These are phyloP conservation scores for Cynoglossus semilaevis DNA, from an alignment of 2,113 vertebrate genomes.

Conservation along the genomic window DNA sequence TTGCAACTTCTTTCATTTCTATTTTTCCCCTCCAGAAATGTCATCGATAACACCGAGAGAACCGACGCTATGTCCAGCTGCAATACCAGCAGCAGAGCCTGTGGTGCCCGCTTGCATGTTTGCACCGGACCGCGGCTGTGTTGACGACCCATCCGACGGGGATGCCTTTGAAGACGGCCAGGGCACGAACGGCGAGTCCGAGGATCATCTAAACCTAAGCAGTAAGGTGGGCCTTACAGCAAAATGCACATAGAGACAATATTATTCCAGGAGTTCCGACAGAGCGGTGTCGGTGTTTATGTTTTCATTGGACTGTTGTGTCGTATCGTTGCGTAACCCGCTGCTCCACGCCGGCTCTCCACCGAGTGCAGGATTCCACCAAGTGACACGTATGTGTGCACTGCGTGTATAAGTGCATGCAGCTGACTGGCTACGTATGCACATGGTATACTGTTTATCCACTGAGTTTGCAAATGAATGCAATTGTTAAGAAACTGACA, in stretches of 20 bases:
- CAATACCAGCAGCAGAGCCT: slow-evolving; percentile 63
- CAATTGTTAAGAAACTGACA: not conserved
- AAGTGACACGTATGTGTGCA: slow-evolving; percentile 62
- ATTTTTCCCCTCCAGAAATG: slow-evolving; percentile 66
- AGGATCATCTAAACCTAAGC: slow-evolving; percentile 82
- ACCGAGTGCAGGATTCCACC: slow-evolving; percentile 15
- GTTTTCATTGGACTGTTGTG: not conserved
- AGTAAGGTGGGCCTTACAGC: slow-evolving; percentile 84
- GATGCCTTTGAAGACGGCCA: slow-evolving; percentile 62
- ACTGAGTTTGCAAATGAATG: not conserved
- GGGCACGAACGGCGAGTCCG: slow-evolving; percentile 78
- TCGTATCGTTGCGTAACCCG: not conserved
- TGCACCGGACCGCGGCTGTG: slow-evolving; percentile 80
- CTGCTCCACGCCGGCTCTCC: not conserved
- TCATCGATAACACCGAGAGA: slow-evolving; percentile 64
- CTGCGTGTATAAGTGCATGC: slow-evolving; percentile 1
- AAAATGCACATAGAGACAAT: not conserved
- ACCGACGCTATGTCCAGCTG: slow-evolving; percentile 46
- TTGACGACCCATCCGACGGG: slow-evolving; percentile 55
- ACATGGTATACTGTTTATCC: not conserved
- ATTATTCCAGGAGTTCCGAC: rapidly evolving
- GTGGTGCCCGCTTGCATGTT: slow-evolving; percentile 89
- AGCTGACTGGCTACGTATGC: slow-evolving; percentile 20
- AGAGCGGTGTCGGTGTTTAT: not conserved
- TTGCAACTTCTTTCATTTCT: not conserved